Evolutionary conservation across 2,888 invertebrate genomes (phyloP).

Genomic region (Nysson spinosus): DNA sequence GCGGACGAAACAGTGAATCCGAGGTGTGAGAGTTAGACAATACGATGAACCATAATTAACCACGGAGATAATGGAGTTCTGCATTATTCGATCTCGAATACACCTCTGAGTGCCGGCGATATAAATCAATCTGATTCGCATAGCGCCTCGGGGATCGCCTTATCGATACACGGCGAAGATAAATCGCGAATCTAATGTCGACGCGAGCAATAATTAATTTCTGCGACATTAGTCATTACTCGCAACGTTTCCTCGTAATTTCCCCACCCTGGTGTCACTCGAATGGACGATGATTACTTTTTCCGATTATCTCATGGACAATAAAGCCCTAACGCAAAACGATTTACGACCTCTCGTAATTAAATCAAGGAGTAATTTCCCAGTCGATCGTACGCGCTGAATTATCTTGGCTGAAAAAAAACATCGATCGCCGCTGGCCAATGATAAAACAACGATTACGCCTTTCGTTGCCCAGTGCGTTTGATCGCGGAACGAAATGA

Average conservation of each 20-base stretch:
- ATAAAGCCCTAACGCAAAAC: neutral
- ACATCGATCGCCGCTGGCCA: no score
- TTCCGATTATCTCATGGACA: neutral
- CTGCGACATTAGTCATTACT: conserved; percentile 37
- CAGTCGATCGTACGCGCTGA: neutral
- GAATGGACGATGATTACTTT: conserved; percentile 10
- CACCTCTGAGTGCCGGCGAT: conserved; percentile 4
- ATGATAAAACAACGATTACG: no score
- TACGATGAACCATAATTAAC: conserved; percentile 24
- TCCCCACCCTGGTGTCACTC: conserved; percentile 9
- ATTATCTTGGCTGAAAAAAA: no score
- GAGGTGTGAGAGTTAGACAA: no score
- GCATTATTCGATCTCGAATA: conserved; percentile 8
- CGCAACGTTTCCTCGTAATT: conserved; percentile 10
- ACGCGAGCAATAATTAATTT: conserved; percentile 31
- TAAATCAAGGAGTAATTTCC: conserved; percentile 21
- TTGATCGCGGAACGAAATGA: no score
- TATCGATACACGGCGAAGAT: conserved; percentile 31
- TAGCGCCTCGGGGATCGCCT: conserved; percentile 10
- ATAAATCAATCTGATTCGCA: conserved; percentile 36
- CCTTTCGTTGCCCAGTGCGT: no score
- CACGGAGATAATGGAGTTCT: conserved; percentile 7
- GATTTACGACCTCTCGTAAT: conserved; percentile 26
- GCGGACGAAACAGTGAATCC: no score
- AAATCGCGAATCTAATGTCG: conserved; percentile 28